A percentile compares a stretch with the other conserved stretches of the same genome.
phyloP scores from a whole-genome alignment of 1,140 invertebrate genomes.

The Lutraria rhynchaena region DNA sequence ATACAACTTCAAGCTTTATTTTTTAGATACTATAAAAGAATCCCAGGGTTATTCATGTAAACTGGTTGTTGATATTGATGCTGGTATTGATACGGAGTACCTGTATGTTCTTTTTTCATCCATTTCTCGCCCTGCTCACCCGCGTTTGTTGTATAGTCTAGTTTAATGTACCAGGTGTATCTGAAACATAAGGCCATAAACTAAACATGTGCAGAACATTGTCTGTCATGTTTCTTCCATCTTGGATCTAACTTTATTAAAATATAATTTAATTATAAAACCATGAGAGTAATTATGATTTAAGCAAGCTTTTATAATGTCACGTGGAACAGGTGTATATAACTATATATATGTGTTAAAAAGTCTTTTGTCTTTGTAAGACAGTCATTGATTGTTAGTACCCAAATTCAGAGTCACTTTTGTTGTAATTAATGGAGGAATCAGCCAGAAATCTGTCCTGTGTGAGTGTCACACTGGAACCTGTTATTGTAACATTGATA shows the following conservation, averaged over 20 bases:
- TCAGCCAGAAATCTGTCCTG: conserved; percentile 76
- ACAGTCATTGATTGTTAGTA: conserved; percentile 53
- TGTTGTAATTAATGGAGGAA: conserved; percentile 50
- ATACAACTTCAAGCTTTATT: no score
- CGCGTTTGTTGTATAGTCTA: conserved; percentile 88
- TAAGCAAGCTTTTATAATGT: no score
- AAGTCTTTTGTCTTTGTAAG: neutral
- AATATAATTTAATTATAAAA: no score
- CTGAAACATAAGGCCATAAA: conserved; percentile 70
- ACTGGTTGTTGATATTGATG: no score
- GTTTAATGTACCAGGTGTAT: conserved; percentile 89
- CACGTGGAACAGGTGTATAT: neutral
- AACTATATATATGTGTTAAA: neutral
- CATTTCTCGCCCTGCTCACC: conserved; percentile 67
- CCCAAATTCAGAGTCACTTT: conserved; percentile 56
- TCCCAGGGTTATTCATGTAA: no score
- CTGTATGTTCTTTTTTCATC: conserved; percentile 5
- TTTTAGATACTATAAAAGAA: no score
- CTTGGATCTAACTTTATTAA: no score
- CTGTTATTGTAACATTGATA: conserved; percentile 63
- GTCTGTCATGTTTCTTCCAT: no score
- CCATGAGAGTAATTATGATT: no score
- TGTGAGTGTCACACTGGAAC: conserved; percentile 81
- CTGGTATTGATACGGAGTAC: no score
- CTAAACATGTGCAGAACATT: no score